phyloP scores from a whole-genome alignment of 2,888 invertebrate genomes.

The Phaedon cochleariae region DNA sequence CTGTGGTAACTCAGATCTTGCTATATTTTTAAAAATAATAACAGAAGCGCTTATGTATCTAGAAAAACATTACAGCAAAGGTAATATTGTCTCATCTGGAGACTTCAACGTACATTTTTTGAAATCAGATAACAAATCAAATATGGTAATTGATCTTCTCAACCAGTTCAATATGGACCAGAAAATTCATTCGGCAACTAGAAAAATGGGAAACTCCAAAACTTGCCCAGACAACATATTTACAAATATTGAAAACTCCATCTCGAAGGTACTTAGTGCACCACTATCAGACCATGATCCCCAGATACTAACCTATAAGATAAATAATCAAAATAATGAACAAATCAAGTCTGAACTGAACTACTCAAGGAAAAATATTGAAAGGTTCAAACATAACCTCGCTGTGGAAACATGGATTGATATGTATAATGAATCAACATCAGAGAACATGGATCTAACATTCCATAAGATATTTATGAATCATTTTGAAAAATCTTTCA shows the following conservation, averaged over 20 bases:
- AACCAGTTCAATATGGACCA: background rate
- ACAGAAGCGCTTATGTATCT: background rate
- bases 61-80: background rate
- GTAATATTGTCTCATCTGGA: background rate
- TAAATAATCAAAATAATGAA: background rate
- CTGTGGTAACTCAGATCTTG: too few species aligned
- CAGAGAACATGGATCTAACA: background rate
- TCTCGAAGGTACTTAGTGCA: background rate
- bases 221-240: background rate
- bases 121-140: background rate
- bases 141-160: constrained; percentile 1
- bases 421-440: constrained; percentile 4
- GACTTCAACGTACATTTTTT: background rate
- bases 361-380: background rate
- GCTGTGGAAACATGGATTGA: background rate
- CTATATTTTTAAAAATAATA: too few species aligned
- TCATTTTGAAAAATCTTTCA: background rate
- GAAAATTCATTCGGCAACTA: background rate
- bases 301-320: background rate
- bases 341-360: background rate
- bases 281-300: too few species aligned
- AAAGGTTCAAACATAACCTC: background rate
- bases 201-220: background rate
- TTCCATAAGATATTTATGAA: constrained; percentile 1
- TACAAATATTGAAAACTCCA: constrained; percentile 1